Evolutionary conservation across 2,113 vertebrate genomes (phyloP), one percentile per base, ranked within the genome.

Genomic region (Dasypus novemcinctus): DNA sequence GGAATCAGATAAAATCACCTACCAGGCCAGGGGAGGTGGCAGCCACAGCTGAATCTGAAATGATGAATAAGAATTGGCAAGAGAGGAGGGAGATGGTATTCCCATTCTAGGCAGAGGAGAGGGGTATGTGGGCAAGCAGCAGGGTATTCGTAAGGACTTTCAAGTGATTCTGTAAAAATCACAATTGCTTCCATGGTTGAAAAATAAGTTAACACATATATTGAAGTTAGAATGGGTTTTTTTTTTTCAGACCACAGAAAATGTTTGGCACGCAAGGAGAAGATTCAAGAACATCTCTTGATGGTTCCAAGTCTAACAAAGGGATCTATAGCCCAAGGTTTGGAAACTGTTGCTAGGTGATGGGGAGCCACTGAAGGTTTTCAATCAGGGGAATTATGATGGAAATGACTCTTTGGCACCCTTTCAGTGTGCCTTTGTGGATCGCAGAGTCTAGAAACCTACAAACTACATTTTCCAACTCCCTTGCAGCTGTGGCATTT

Each of bases 391-490:
- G 29, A 59, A 79, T 29, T 33, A 1, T 36, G 33, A 36, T 64
- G 79, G 66, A 93, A 90, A 52, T 75, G 33, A 54, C 43, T 72
- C 36, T 79, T 94, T 46, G 31, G 46, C 18, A 80, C 76, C 75
- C 71, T 93, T 86, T 86, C 69, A 78, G 33, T 71, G 23, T 66
- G 63, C 41, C 76, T 87, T 91, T 91, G 64, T 82, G 38, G 59
- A n/a, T 38, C 83, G 63, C 20, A 69, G 36, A 15, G n/a, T 61
- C 76, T 64, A 59, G 63, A 93, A 86, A 95, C 23, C 12, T 21
- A 74, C 90, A 93, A 91, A 88, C 93, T 96, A 78, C 88, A 92
- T 85, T 92, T 95, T 69, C 84, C 92, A 97, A 90, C 29, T 93
- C 66, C 84, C n/a, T 91, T 85, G 76, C 66, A 90, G 81, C 52